Percentiles rank a stretch among this genome's conserved stretches.
phyloP scores from a whole-genome alignment of 2,797 vertebrate genomes.

The Parauchenoglanis ngamensis region DNA sequence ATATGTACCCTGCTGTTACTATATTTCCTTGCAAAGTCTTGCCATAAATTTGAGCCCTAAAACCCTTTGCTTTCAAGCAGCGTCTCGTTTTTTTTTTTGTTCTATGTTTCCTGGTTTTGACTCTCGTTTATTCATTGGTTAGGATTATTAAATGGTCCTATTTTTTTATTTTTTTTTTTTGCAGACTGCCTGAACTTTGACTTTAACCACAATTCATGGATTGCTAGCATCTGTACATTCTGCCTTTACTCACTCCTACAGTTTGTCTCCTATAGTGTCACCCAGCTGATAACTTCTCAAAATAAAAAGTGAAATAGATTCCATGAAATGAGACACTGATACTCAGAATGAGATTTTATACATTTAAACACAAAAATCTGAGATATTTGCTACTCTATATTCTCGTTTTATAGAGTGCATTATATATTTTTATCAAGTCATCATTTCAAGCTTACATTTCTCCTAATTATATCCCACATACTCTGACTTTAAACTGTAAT shows the following conservation, averaged over 20 bases:
- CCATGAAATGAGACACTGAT: neutral
- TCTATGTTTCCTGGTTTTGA: neutral
- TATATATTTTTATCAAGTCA: neutral
- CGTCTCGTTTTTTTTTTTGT: neutral
- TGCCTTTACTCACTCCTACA: neutral
- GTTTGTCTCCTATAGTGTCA: neutral
- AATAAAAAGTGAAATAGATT: neutral
- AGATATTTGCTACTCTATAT: neutral
- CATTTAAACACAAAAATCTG: neutral
- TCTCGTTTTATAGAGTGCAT: neutral
- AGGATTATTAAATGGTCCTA: neutral
- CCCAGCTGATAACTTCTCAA: neutral
- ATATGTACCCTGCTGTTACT: neutral
- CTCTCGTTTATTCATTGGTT: neutral
- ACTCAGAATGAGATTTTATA: neutral
- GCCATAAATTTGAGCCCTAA: neutral
- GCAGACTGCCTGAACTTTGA: neutral
- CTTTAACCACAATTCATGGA: neutral
- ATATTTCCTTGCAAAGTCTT: neutral
- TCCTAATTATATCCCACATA: neutral
- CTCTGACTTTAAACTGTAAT: neutral
- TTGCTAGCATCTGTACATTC: neutral
- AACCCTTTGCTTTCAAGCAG: neutral
- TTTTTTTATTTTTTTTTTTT: no score
- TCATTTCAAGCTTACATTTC: neutral